Percentiles rank a stretch among this genome's conserved stretches.
phyloP scores from a whole-genome alignment of 2,888 invertebrate species.

The Brachypalpus laphriformis region DNA sequence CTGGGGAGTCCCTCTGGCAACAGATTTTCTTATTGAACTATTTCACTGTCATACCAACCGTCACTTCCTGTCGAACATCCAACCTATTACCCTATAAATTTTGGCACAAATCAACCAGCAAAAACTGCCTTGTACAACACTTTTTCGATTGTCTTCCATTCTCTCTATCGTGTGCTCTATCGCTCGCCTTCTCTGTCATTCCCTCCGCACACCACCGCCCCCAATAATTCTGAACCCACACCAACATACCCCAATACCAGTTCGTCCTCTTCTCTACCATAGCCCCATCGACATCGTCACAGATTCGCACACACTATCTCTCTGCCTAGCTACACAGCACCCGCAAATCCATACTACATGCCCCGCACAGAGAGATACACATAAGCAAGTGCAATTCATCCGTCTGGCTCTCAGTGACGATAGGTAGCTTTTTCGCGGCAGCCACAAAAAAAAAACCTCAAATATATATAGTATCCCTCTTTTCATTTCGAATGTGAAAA shows the following conservation, averaged over 20 bases:
- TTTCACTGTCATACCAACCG: too few relatives aligned
- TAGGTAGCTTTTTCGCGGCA: conserved; percentile 74
- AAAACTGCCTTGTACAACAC: conserved; percentile 60
- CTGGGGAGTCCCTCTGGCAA: too few relatives aligned
- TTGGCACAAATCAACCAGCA: conserved; percentile 64
- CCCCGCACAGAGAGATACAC: conserved; percentile 73
- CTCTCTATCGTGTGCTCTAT: conserved; percentile 46
- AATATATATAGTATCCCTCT: conserved; percentile 73
- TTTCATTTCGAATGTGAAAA: conserved; percentile 72
- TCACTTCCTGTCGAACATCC: neutral
- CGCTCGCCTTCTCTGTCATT: conserved; percentile 40
- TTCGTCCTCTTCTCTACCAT: conserved; percentile 14
- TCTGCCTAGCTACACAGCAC: conserved; percentile 10
- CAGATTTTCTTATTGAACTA: too few relatives aligned
- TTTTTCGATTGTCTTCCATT: conserved; percentile 65
- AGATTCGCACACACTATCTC: conserved; percentile 49
- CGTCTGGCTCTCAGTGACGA: conserved; percentile 74
- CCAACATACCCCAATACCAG: conserved; percentile 44
- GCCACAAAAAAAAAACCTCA: conserved; percentile 69
- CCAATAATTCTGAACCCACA: conserved; percentile 43
- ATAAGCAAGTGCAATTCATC: conserved; percentile 73
- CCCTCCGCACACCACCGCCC: neutral
- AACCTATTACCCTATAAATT: conserved; percentile 40
- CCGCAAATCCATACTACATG: conserved; percentile 65
- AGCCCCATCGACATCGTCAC: conserved; percentile 45